phyloP scores from a whole-genome alignment of 2,888 invertebrate genomes.

The Prosopocoilus inquinatus region DNA sequence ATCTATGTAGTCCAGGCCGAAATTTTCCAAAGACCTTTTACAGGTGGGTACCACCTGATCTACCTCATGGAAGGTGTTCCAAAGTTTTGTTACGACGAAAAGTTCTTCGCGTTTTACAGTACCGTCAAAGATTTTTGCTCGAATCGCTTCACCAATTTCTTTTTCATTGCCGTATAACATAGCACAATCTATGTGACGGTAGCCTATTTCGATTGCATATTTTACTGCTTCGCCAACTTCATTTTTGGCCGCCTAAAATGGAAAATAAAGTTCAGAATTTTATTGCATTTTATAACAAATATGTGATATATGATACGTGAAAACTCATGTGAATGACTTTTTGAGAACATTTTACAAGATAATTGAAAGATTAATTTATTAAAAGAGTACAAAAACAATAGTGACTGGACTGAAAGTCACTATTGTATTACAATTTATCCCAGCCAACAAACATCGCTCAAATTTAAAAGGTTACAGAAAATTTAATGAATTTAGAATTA shows the following conservation, averaged over 20 bases:
- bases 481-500: too few relatives aligned
- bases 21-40: slow-evolving; percentile 49
- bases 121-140: slow-evolving; percentile 64
- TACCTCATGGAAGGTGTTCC: slow-evolving; percentile 85
- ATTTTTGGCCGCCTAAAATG: slow-evolving; percentile 32
- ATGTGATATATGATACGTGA: neutral
- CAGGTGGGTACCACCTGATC: slow-evolving; percentile 52
- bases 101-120: slow-evolving; percentile 68
- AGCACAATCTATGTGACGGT: slow-evolving; percentile 78
- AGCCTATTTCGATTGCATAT: slow-evolving; percentile 74
- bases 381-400: too few relatives aligned
- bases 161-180: slow-evolving; percentile 72
- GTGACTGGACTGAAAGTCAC: too few relatives aligned
- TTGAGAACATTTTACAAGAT: too few relatives aligned
- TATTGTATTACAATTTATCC: too few relatives aligned
- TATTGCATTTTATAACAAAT: neutral
- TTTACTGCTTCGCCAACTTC: slow-evolving; percentile 69
- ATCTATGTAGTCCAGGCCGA: slow-evolving; percentile 57
- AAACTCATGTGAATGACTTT: too few relatives aligned
- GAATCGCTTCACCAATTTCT: slow-evolving; percentile 71
- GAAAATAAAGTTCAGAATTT: neutral
- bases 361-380: too few relatives aligned
- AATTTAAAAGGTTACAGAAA: too few relatives aligned
- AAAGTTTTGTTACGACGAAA: slow-evolving; percentile 77
- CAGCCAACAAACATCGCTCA: too few relatives aligned